These are phyloP conservation scores for Corythornis cristatus DNA, from an alignment of 2,113 vertebrate species.

Conservation along the genomic window DNA sequence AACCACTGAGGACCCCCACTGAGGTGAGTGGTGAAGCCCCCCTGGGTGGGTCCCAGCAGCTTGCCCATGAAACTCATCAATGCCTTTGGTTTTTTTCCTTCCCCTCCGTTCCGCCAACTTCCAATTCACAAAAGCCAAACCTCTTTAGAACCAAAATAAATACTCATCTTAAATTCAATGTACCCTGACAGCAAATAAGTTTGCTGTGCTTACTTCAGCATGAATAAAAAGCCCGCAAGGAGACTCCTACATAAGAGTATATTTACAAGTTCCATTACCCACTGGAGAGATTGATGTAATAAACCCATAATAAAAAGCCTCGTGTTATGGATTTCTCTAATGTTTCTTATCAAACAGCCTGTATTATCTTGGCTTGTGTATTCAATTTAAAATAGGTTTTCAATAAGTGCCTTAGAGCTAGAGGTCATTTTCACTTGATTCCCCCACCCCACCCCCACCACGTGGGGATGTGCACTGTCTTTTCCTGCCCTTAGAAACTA, in stretches of 20 bases:
- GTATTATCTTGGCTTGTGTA: slow-evolving; percentile 70
- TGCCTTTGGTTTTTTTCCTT: no score
- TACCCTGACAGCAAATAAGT: slow-evolving; percentile 91
- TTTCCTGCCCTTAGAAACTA: not conserved
- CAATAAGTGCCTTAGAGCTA: slow-evolving; percentile 67
- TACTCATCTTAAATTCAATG: slow-evolving; percentile 93
- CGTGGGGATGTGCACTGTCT: not conserved
- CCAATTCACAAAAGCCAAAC: slow-evolving; percentile 79
- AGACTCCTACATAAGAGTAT: slow-evolving; percentile 72
- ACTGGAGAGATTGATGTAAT: slow-evolving; percentile 79
- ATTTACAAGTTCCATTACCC: slow-evolving; percentile 81
- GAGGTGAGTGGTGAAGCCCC: not conserved
- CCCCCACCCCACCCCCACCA: not conserved
- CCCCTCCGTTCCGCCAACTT: slow-evolving; percentile 54
- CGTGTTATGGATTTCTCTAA: slow-evolving; percentile 77
- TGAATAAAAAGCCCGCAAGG: slow-evolving; percentile 83
- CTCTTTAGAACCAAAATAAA: slow-evolving; percentile 90
- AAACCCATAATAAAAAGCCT: slow-evolving; percentile 78
- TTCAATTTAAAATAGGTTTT: slow-evolving; percentile 76
- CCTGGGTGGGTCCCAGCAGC: not conserved
- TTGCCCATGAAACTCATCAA: not conserved
- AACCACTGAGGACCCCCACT: not conserved
- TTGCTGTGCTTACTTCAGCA: slow-evolving; percentile 89
- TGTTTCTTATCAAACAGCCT: slow-evolving; percentile 75
- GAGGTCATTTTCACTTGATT: slow-evolving; percentile 62